Percentiles rank a stretch among this genome's conserved stretches.
Conservation (phyloP, 1,140 invertebrate genomes). For the Drosophila triauraria region DNA sequence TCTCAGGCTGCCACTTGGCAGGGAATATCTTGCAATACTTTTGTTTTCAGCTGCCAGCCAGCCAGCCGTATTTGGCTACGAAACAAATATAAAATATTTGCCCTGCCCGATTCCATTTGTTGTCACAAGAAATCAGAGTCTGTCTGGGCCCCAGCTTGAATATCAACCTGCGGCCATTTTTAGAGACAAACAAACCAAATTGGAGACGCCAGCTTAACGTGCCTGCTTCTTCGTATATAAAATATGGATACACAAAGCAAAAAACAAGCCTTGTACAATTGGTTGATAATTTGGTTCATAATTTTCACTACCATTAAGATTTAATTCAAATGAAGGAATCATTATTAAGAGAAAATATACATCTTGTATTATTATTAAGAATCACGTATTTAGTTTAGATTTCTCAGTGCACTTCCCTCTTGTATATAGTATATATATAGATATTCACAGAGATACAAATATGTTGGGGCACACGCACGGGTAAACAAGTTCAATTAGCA, state of each 20-base stretch:
- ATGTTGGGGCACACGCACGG: conserved; percentile 65
- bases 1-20: conserved; percentile 29
- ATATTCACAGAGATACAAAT: conserved; percentile 35
- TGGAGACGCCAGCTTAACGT: conserved; percentile 72
- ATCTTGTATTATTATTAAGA: not conserved
- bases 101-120: conserved; percentile 41
- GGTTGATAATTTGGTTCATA: too few species aligned
- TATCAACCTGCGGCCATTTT: conserved; percentile 66
- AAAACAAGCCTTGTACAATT: not conserved
- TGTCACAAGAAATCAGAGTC: conserved; percentile 75
- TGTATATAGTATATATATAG: conserved; percentile 18
- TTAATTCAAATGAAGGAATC: not conserved
- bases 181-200: conserved; percentile 69
- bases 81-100: conserved; percentile 81
- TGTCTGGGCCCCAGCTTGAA: conserved; percentile 32
- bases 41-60: conserved; percentile 56
- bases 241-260: not conserved
- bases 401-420: conserved; percentile 15
- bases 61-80: conserved; percentile 52
- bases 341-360: not conserved
- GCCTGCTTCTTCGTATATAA: conserved; percentile 13
- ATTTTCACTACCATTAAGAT: too few species aligned
- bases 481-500: conserved; percentile 82
- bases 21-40: conserved; percentile 64
- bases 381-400: not conserved